Evolutionary conservation across 2,113 vertebrate species (phyloP).

Genomic region (Oreochromis spilurus): DNA sequence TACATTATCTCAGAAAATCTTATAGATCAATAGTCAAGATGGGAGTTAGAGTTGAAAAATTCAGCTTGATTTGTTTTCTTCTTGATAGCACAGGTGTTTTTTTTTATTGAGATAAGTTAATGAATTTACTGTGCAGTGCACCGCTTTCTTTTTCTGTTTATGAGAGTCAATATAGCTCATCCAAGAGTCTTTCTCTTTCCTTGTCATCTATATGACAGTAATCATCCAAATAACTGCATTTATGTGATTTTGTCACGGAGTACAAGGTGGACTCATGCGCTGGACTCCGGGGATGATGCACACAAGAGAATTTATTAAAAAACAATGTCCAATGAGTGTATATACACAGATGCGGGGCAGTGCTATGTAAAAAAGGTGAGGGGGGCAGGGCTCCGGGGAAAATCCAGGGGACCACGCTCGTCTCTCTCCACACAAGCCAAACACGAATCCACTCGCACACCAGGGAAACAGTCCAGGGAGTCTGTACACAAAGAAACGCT

Average conservation of each 20-base stretch:
- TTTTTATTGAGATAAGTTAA: background rate
- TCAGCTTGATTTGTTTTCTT: background rate
- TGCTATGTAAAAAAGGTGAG: no score
- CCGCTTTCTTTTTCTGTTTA: background rate
- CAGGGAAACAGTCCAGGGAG: no score
- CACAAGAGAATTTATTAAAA: no score
- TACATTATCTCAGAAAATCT: background rate
- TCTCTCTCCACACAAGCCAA: no score
- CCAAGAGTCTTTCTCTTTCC: background rate
- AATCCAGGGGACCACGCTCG: no score
- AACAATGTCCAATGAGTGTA: no score
- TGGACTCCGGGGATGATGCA: no score
- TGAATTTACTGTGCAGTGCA: background rate
- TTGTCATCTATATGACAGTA: background rate
- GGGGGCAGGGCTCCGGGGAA: no score
- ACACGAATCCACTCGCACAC: no score
- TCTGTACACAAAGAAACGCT: no score
- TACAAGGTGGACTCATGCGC: no score
- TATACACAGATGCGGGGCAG: no score
- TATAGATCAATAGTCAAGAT: background rate
- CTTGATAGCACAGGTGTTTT: background rate
- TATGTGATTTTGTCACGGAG: background rate
- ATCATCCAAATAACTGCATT: background rate
- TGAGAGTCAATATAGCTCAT: background rate
- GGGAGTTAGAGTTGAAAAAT: background rate